Base-by-base conservation (phyloP, 2,888 invertebrate genomes). In the Cephus pygmeus region DNA sequence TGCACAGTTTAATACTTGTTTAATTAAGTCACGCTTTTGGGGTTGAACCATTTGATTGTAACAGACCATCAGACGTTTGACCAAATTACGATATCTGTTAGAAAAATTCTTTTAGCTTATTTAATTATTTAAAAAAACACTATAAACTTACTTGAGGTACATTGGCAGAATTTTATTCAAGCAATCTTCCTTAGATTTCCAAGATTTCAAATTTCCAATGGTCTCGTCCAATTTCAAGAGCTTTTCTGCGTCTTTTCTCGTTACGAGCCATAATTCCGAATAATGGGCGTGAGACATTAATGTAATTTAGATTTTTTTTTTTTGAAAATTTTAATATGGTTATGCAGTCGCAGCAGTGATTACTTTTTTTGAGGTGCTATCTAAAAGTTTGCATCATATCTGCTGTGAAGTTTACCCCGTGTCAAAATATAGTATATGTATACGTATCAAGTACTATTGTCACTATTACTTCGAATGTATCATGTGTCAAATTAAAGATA, bases 21-120 rank as follows among this genome's bases (percentile, higher is more conserved):
- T 93, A 0, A 95, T 93, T 35, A 92, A 92, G 0, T 92, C 90
- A 74, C 94, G 91, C 85, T 94, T 93, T 90, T 95, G 95, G 0
- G 93, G 92, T 87, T 94, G 94, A 77, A 92, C 92, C 91, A 94
- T 93, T 89, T 94, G 94, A 85, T 95, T 94, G 81, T 94, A 93
- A 81, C 93, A 94, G 23, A 92, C 92, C 76, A 94, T 94, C 12
- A 95, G 87, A 68, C 86, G 85, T 76, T 83, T 83, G 1, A 89
- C 86, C 15, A 90, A 77, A 79, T 85, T 84, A 11, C 88, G 85
- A 81, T 91, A 91, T 69, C 91, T 91, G 74, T 1, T 76, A 77
- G 77, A 75, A 36, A 69, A 77, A 34, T 33, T n/a, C 56, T 9
- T 23, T 56, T 0, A 56, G 40, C 40, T 23, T 6, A 56, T 56